Evolutionary conservation across 2,888 invertebrate genomes (phyloP).

Genomic region (Limenitis arthemis): DNA sequence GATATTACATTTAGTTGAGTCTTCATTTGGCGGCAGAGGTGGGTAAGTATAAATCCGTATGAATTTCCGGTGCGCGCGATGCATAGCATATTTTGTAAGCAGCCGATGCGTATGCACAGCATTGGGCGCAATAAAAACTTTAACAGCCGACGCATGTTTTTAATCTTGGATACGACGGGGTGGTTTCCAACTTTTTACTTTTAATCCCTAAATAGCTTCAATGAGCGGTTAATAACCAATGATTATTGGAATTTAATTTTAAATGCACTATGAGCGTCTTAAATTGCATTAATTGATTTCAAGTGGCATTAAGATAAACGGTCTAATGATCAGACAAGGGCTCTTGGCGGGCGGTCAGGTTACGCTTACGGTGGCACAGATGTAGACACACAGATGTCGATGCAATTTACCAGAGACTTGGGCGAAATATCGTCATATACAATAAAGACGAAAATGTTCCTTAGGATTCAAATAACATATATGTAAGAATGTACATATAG

Average conservation of each 20-base stretch:
- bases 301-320: slow-evolving; percentile 39
- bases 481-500: not conserved
- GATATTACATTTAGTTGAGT: slow-evolving; percentile 69
- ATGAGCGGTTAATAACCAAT: slow-evolving; percentile 17
- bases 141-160: slow-evolving; percentile 57
- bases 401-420: slow-evolving; percentile 19
- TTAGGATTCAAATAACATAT: too few species aligned
- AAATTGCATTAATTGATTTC: slow-evolving; percentile 48
- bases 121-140: slow-evolving; percentile 55
- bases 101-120: slow-evolving; percentile 51
- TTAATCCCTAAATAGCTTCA: slow-evolving; percentile 1
- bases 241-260: slow-evolving; percentile 28
- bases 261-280: slow-evolving; percentile 37
- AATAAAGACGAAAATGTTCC: too few species aligned
- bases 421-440: too few species aligned
- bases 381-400: slow-evolving; percentile 24
- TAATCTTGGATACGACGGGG: slow-evolving; percentile 38
- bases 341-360: slow-evolving; percentile 22
- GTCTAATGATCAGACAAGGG: slow-evolving; percentile 28
- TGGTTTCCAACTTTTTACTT: slow-evolving; percentile 12
- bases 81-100: slow-evolving; percentile 67
- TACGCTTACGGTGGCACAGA: slow-evolving; percentile 16
- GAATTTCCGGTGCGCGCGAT: slow-evolving; percentile 61
- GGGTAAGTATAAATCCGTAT: slow-evolving; percentile 63
- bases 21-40: slow-evolving; percentile 69